phyloP scores from a whole-genome alignment of 2,888 invertebrate species.

The Andrena bicolor region DNA sequence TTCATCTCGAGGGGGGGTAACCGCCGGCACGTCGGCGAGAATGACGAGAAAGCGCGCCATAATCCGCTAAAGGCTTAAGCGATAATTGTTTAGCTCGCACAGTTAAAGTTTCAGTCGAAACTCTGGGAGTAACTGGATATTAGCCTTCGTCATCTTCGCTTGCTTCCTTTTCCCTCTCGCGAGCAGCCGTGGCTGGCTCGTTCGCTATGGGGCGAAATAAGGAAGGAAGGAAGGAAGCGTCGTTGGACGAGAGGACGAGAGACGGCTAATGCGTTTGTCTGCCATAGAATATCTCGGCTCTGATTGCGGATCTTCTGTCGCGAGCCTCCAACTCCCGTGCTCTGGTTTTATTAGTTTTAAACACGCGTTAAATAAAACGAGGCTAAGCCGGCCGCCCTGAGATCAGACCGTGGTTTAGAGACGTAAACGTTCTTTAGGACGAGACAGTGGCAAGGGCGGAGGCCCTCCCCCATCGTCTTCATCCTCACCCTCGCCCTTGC shows the following conservation, averaged over 20 bases:
- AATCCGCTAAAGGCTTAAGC: slow-evolving; percentile 63
- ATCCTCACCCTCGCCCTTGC: slow-evolving; percentile 6
- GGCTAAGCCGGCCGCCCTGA: slow-evolving; percentile 75
- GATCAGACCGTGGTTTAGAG: slow-evolving; percentile 79
- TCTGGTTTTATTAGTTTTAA: slow-evolving; percentile 83
- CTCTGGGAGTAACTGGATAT: slow-evolving; percentile 65
- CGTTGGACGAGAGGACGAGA: slow-evolving; percentile 30
- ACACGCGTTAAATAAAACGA: slow-evolving; percentile 84
- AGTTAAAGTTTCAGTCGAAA: slow-evolving; percentile 68
- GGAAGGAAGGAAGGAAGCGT: slow-evolving; percentile 12
- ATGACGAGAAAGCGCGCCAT: slow-evolving; percentile 47
- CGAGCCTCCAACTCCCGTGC: slow-evolving; percentile 22
- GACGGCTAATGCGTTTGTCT: slow-evolving; percentile 75
- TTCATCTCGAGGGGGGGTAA: slow-evolving; percentile 33
- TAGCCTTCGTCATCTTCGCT: slow-evolving; percentile 60
- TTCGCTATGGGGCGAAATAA: not conserved
- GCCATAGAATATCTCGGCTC: slow-evolving; percentile 70
- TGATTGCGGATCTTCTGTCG: slow-evolving; percentile 75
- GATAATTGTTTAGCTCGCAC: slow-evolving; percentile 68
- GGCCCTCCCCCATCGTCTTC: slow-evolving; percentile 32
- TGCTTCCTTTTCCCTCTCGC: slow-evolving; percentile 11
- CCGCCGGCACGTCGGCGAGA: slow-evolving; percentile 21
- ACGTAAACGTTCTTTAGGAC: slow-evolving; percentile 63
- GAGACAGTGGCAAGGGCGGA: slow-evolving; percentile 33
- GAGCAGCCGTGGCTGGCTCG: not conserved